phyloP scores from a whole-genome alignment of 2,888 invertebrate species.

The Vandiemenella viatica region DNA sequence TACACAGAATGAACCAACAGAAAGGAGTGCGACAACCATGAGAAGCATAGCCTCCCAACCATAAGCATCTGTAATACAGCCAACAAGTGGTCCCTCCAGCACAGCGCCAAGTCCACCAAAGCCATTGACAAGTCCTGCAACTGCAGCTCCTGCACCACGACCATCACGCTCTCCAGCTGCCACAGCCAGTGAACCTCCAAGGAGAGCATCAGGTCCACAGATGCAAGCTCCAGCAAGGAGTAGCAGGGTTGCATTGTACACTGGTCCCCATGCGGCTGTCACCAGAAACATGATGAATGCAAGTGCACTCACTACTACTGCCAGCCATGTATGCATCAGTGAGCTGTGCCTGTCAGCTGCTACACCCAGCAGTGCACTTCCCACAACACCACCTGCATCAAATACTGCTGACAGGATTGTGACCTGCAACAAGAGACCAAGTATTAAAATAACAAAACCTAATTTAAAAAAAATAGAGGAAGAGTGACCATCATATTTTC shows the following conservation, averaged over 20 bases:
- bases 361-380: constrained; percentile 29
- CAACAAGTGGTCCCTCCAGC: constrained; percentile 32
- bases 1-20: constrained; percentile 25
- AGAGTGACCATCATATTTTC: no score
- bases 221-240: constrained; percentile 30
- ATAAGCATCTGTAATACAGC: constrained; percentile 26
- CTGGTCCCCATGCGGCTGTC: constrained; percentile 27
- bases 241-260: constrained; percentile 27
- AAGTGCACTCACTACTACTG: constrained; percentile 15
- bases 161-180: constrained; percentile 31
- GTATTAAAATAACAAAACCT: no score
- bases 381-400: constrained; percentile 32
- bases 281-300: constrained; percentile 23
- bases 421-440: no score
- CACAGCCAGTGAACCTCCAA: constrained; percentile 31
- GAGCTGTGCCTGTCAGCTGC: constrained; percentile 26
- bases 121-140: constrained; percentile 32
- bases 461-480: no score
- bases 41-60: constrained; percentile 31
- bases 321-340: constrained; percentile 25
- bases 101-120: constrained; percentile 32
- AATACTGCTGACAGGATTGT: constrained; percentile 31
- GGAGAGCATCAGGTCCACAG: constrained; percentile 31
- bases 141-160: constrained; percentile 28
- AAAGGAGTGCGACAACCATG: constrained; percentile 27